Evolutionary conservation across 2,113 vertebrate species (phyloP).

Genomic region (Mobula birostris): DNA sequence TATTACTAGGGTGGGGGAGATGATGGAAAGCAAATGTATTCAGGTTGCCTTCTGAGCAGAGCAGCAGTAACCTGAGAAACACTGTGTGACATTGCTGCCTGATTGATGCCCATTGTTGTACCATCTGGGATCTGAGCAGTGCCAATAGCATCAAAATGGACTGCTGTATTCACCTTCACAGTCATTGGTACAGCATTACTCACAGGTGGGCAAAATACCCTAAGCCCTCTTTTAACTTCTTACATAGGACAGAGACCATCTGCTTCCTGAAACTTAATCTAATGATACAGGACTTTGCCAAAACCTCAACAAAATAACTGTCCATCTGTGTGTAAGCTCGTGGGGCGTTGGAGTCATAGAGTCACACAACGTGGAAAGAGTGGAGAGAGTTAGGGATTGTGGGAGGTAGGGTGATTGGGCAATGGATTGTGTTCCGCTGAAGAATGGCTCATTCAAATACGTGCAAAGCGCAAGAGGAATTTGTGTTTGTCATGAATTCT

Average conservation of each 20-base stretch:
- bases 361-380: too few species aligned
- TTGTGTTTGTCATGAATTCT: too few species aligned
- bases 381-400: too few species aligned
- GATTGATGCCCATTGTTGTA: conserved; percentile 16
- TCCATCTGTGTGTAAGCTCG: background rate
- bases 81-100: conserved; percentile 27
- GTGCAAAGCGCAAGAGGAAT: too few species aligned
- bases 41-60: conserved; percentile 5
- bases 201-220: too few species aligned
- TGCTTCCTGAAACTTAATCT: background rate
- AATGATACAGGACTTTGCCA: background rate
- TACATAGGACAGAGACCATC: background rate
- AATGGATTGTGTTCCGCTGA: too few species aligned
- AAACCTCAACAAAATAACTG: background rate
- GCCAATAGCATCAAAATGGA: conserved; percentile 14
- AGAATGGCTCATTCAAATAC: too few species aligned
- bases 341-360: background rate
- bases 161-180: conserved; percentile 22
- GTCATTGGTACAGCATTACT: background rate
- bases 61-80: conserved; percentile 33
- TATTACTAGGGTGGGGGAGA: background rate
- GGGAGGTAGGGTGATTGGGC: too few species aligned
- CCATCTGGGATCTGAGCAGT: conserved; percentile 32
- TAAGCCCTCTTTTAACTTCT: conserved; percentile 5
- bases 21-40: conserved; percentile 16